Evolutionary conservation across 2,888 invertebrate species (phyloP), one percentile per base, ranked within the genome.

Genomic region (Creontiades dilutus): DNA sequence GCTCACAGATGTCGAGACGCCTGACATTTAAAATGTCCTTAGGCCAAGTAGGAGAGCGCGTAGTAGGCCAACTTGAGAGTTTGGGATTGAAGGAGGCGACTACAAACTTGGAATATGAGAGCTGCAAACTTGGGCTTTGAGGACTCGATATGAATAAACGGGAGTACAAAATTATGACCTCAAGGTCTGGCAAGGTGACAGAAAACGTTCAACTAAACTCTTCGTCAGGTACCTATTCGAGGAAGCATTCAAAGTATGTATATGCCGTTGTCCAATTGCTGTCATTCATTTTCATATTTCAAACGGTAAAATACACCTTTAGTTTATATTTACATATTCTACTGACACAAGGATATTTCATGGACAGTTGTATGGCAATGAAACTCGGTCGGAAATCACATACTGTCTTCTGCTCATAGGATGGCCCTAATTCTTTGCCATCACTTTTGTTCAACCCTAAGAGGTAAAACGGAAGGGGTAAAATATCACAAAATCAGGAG

Each of bases 21-120:
- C 78, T 78, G 78, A 78, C 78, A 78, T 78, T 78, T 78, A 46
- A 46, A 46, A 78, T 78, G 78, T 78, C 78, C 78, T 78, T 14
- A 78, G 46, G 78, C 37, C 78, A 46, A 78, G 78, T 47, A 46
- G 47, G 47, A 68, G 68, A 23, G 19, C 23, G 68, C 23, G 68
- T 23, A 68, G 19, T 23, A 68, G 68, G 68, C 68, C 68, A 23
- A 68, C 68, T 68, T 19, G 23, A n/a, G 57, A 57, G 57, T 57
- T 57, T 57, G 57, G 19, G 19, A 57, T 57, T 68, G 52, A 52
- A 16, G 52, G 52, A 52, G 16, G 37, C 37, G 37, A 37, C 37
- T 37, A 37, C 57, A n/a, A 57, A 16, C 57, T 57, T 57, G n/a
- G n/a, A 57, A 14, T 16, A 1, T 57, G 5, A 57, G 57, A 57